These are phyloP conservation scores for Sitta europaea DNA, from an alignment of 2,113 vertebrate genomes.

Conservation along the genomic window DNA sequence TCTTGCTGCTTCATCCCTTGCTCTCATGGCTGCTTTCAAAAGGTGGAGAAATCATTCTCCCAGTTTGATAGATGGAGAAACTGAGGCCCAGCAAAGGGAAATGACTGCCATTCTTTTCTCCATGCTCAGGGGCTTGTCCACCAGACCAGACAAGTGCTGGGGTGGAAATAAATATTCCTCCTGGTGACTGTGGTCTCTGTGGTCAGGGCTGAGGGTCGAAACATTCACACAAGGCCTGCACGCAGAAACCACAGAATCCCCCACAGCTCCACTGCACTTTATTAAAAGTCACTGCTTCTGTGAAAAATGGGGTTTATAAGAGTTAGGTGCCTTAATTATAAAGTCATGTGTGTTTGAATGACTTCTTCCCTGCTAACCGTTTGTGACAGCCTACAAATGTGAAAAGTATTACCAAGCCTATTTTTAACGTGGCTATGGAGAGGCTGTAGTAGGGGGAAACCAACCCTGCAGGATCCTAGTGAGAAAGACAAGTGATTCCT, in stretches of 20 bases:
- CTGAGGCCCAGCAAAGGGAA: not conserved
- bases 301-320: conserved; percentile 50
- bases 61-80: not conserved
- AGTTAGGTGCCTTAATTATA: conserved; percentile 57
- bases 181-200: conserved; percentile 61
- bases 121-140: not conserved
- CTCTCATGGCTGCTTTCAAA: not conserved
- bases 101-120: not conserved
- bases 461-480: conserved; percentile 50
- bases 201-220: conserved; percentile 58
- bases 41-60: not conserved
- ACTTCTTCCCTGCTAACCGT: conserved; percentile 41
- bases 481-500: conserved; percentile 61
- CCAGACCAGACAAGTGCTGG: conserved; percentile 22
- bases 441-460: conserved; percentile 35
- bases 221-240: conserved; percentile 39
- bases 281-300: conserved; percentile 58
- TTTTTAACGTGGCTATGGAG: conserved; percentile 67
- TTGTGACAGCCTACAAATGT: conserved; percentile 70
- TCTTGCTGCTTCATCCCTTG: not conserved
- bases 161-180: conserved; percentile 61
- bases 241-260: conserved; percentile 65
- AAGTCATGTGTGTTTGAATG: conserved; percentile 58
- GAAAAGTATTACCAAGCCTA: conserved; percentile 68
- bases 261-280: conserved; percentile 52